A percentile compares a stretch with the other conserved stretches of the same genome.
phyloP scores from a whole-genome alignment of 1,140 invertebrate species.

The Drosophila tristis region DNA sequence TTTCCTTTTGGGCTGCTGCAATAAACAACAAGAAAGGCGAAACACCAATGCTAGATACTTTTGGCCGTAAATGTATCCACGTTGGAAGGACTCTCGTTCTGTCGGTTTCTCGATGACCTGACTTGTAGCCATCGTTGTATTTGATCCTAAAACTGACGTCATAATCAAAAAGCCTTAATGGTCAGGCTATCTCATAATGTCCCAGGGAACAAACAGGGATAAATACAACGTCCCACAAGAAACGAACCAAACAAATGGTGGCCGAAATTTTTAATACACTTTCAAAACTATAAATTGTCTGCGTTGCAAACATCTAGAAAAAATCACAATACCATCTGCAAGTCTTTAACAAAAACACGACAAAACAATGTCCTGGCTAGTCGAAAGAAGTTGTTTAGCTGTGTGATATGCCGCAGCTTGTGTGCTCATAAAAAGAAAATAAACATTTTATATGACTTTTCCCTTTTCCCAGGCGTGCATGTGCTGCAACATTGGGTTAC shows the following conservation, averaged over 20 bases:
- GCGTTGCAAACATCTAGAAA: no score
- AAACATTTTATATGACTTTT: no score
- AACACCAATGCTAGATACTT: no score
- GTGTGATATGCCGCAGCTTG: conserved; percentile 62
- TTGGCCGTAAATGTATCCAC: no score
- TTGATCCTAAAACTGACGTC: conserved; percentile 36
- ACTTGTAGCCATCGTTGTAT: conserved; percentile 19
- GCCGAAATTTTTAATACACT: no score
- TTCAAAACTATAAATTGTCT: no score
- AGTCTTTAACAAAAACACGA: conserved; percentile 16
- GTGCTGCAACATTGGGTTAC: neutral
- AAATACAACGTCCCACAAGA: neutral
- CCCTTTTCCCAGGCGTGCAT: conserved; percentile 21
- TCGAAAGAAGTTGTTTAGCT: conserved; percentile 59
- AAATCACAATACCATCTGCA: neutral
- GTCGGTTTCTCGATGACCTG: neutral
- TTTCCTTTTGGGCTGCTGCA: conserved; percentile 40
- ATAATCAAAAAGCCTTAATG: conserved; percentile 63
- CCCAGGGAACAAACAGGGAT: conserved; percentile 10
- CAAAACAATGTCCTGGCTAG: conserved; percentile 43
- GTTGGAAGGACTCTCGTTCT: conserved; percentile 14
- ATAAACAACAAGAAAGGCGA: no score
- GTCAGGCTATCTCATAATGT: no score
- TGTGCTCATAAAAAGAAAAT: conserved; percentile 58
- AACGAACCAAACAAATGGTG: no score